A percentile compares a stretch with the other conserved stretches of the same genome.
These are phyloP conservation scores for Etheostoma perlongum DNA, from an alignment of 2,797 vertebrate genomes.

Conservation along the genomic window DNA sequence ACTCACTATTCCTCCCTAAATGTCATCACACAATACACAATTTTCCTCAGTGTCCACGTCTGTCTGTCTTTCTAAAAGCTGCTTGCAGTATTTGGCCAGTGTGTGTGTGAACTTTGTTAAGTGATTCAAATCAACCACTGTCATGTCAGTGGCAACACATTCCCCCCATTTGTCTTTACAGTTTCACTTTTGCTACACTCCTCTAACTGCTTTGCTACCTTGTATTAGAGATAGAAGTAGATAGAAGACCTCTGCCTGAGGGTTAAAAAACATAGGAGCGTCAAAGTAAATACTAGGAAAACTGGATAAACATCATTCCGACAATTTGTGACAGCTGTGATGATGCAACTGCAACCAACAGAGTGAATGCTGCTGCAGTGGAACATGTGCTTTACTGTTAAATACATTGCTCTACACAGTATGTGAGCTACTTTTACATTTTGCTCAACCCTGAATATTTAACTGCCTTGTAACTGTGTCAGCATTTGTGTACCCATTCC, in stretches of 20 bases:
- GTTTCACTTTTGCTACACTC: constrained; percentile 11
- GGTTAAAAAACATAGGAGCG: constrained; percentile 8
- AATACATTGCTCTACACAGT: no score
- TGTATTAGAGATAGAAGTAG: no score
- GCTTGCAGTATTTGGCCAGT: constrained; percentile 74
- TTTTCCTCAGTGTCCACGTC: neutral
- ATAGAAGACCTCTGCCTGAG: constrained; percentile 7
- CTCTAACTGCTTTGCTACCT: neutral
- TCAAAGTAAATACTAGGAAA: neutral
- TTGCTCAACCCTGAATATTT: no score
- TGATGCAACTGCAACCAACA: neutral
- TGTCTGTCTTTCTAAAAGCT: constrained; percentile 63
- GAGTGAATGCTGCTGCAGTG: neutral
- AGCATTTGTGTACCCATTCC: no score
- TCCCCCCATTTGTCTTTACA: constrained; percentile 40
- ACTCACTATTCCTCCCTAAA: neutral
- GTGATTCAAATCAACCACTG: constrained; percentile 31
- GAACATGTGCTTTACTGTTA: no score
- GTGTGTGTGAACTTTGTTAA: constrained; percentile 67
- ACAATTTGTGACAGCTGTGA: neutral
- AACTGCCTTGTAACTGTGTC: no score
- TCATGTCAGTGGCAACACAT: constrained; percentile 35
- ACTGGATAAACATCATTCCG: neutral
- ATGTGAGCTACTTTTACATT: no score
- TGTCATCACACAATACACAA: constrained; percentile 12